Base-by-base conservation (phyloP, 2,113 vertebrate species). In the Tretioscincus oriximinensis region DNA sequence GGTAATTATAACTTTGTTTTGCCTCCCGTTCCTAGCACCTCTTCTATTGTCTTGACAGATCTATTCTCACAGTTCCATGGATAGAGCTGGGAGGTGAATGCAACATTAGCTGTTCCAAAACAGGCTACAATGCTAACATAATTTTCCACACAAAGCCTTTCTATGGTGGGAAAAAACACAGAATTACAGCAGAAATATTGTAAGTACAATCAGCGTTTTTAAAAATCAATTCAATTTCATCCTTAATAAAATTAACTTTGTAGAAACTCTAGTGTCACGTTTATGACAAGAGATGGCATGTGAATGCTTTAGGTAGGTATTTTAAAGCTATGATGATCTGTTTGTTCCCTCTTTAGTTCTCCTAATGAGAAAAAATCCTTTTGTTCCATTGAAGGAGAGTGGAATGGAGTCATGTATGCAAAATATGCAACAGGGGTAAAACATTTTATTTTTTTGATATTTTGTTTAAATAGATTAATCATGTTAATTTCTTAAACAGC, bases 91-190 rank as follows among this genome's bases (percentile, higher is more conserved):
- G 99, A 5, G 99, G 99, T 26, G 98, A 99, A 88, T 99, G 99
- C 94, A 98, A 84, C 89, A 99, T 99, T 90, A 97, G 92, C 49
- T 99, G 99, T 94, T 97, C 98, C 35, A 99, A 99, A 93, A 96
- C 99, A 0, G 98, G 99, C 88, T 99, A 98, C 91, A 99, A 95
- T 0, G 96, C 99, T 72, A 99, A 91, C 91, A 98, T 99, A 1
- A 89, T 96, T 88, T 99, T 99, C 94, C 98, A 99, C 94, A 99
- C 99, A 45, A 99, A 99, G 92, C 99, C 99, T 9, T 99, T 99
- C 93, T 99, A 99, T 3, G 99, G 99, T 41, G 99, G 99, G 86
- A 99, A 98, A 95, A 99, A 99, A 93, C 99, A 99, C 96, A 96
- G 98, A 91, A 89, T 99, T 92, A 99, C 97, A 2, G 99, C 98